These are phyloP conservation scores for Caenorhabditis virilis DNA, from an alignment of 2,888 invertebrate genomes.

Conservation along the genomic window DNA sequence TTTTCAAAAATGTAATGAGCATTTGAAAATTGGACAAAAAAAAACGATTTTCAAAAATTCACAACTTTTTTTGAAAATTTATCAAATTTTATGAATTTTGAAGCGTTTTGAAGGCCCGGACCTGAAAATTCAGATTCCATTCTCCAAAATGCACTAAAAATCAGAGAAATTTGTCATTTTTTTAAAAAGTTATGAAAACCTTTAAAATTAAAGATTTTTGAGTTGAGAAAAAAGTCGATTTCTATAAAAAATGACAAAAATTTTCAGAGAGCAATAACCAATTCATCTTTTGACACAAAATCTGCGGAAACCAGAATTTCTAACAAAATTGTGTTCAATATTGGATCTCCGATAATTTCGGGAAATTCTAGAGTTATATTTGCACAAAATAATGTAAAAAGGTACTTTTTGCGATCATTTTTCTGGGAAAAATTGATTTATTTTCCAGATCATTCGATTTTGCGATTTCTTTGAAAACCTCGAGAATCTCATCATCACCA, in stretches of 20 bases:
- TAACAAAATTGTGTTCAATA: conserved; percentile 17
- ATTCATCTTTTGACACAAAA: no score
- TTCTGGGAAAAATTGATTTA: neutral
- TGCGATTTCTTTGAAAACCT: conserved; percentile 1
- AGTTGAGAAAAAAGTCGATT: no score
- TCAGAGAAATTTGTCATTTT: neutral
- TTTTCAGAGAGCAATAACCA: no score
- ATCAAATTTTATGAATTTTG: neutral
- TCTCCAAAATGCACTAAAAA: neutral
- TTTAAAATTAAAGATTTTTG: no score
- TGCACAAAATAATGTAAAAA: conserved; percentile 2
- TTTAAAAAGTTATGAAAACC: neutral
- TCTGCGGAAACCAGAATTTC: no score
- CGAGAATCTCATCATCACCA: conserved; percentile 9
- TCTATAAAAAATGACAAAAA: no score
- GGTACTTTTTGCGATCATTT: conserved; percentile 7
- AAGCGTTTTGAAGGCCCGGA: neutral
- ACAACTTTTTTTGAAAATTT: neutral
- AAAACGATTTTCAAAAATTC: conserved; percentile 2
- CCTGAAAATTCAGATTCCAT: neutral
- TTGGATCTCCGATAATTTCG: neutral
- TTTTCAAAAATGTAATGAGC: neutral
- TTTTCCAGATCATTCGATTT: conserved; percentile 27
- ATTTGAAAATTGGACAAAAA: neutral
- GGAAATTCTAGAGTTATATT: neutral